Base-by-base conservation (phyloP, 1,140 invertebrate species). In the Zeugodacus cucurbitae region DNA sequence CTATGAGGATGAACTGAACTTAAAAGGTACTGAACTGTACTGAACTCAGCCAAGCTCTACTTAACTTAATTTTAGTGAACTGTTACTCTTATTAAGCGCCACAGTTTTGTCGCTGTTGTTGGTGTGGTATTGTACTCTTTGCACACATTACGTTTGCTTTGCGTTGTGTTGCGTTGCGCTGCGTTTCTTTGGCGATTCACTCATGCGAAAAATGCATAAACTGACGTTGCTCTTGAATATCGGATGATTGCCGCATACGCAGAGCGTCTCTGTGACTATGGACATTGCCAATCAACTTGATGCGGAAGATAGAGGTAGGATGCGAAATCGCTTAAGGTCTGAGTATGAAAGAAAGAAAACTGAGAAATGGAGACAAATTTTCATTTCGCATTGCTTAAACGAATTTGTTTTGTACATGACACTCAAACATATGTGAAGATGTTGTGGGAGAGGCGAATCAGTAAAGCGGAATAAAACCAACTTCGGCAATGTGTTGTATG, bases 161-260 rank as follows among this genome's bases (percentile, higher is more conserved):
- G 22, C 17, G 17, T 37, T 74, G 74, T 22, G 8, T 82, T 82
- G n/a, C n/a, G n/a, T n/a, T n/a, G n/a, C n/a, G n/a, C 37, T 59
- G 85, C 54, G 10, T 59, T 86, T 17, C 48, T 59, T 58, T 86
- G 29, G n/a, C 48, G 85, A 58, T 32, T 58, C 11, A 11, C 57
- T 86, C 54, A 86, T 86, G 85, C 58, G 54, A 54, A 59, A 86
- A 86, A 86, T 86, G 85, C 85, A 54, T 86, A 86, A 86, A 86
- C 22, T 82, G 74, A n/a, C 22, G 37, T 26, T 48, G 64, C 26
- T 32, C 29, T 64, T 87, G 54, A 37, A 29, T 62, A 57, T 59
- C 44, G 48, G 70, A 8, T 74, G 14, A 17, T 41, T 44, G 58
- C 17, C 34, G 67, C 26, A 74, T 57, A 48, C n/a, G 57, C 67